These are phyloP conservation scores for Drosophila gunungcola DNA, from an alignment of 1,140 invertebrate species.

Conservation along the genomic window DNA sequence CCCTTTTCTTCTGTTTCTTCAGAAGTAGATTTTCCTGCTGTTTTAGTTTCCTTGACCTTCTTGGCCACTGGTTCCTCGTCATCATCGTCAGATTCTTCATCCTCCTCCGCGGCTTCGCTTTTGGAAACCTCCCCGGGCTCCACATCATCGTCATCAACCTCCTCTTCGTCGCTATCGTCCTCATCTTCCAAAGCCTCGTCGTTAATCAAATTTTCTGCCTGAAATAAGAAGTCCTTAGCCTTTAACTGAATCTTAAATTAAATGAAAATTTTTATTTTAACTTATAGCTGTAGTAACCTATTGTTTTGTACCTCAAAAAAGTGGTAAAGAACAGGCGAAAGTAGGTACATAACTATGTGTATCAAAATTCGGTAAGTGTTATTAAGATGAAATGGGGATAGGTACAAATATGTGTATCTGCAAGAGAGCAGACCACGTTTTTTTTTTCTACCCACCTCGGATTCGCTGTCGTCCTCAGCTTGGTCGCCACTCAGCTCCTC, in stretches of 20 bases:
- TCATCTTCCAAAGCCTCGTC: conserved; percentile 53
- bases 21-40: neutral
- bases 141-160: conserved; percentile 36
- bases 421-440: neutral
- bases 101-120: neutral
- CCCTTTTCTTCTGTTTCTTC: conserved; percentile 13
- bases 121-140: conserved; percentile 53
- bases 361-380: too few relatives aligned
- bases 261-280: too few relatives aligned
- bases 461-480: conserved; percentile 43
- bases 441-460: conserved; percentile 38
- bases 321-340: neutral
- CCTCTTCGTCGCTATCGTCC: conserved; percentile 23
- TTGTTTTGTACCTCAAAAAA: too few relatives aligned
- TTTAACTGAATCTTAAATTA: neutral
- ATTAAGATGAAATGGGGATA: too few relatives aligned
- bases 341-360: neutral
- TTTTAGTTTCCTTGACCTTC: conserved; percentile 4
- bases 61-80: conserved; percentile 45
- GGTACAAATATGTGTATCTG: too few relatives aligned
- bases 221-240: conserved; percentile 4
- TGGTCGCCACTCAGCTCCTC: conserved; percentile 33
- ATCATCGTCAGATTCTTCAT: conserved; percentile 30
- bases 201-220: conserved; percentile 38
- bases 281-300: too few relatives aligned